Conservation (phyloP, 2,888 invertebrate species). For the Teinopalpus imperialis region DNA sequence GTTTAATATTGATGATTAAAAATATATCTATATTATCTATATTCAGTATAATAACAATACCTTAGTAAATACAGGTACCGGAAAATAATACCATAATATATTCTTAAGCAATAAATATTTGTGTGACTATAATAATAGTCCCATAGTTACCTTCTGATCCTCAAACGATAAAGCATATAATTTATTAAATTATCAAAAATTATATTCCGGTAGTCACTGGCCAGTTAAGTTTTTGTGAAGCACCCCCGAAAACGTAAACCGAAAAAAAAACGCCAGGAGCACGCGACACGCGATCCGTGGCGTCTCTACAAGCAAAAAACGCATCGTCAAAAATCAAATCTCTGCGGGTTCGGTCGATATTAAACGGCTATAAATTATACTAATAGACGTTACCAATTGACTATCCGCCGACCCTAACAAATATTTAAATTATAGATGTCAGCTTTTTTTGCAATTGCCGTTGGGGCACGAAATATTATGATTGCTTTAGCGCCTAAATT, state of each 20-base stretch:
- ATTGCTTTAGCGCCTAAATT: too few relatives aligned
- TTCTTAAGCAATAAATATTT: constrained; percentile 9
- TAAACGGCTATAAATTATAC: constrained; percentile 79
- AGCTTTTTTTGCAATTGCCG: constrained; percentile 27
- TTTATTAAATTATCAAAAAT: constrained; percentile 80
- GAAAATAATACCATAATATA: not conserved
- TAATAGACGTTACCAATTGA: constrained; percentile 73
- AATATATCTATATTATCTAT: too few relatives aligned
- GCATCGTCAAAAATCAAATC: constrained; percentile 74
- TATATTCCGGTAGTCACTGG: constrained; percentile 80
- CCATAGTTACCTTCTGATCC: constrained; percentile 64
- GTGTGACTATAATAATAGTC: constrained; percentile 37
- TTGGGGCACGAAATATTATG: not conserved
- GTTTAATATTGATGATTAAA: too few relatives aligned
- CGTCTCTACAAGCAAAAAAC: constrained; percentile 56
- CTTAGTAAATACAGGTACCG: too few relatives aligned
- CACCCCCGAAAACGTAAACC: constrained; percentile 58
- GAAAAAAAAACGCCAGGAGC: constrained; percentile 65
- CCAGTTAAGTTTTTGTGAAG: constrained; percentile 74
- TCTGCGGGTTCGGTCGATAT: constrained; percentile 64
- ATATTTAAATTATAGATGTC: constrained; percentile 35
- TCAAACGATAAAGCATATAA: constrained; percentile 69
- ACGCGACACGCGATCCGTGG: constrained; percentile 77
- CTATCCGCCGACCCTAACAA: constrained; percentile 42
- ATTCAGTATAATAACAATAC: too few relatives aligned